A percentile compares a stretch with the other conserved stretches of the same genome.
Conservation (phyloP, 2,113 vertebrate species). For the Aythya baeri region DNA sequence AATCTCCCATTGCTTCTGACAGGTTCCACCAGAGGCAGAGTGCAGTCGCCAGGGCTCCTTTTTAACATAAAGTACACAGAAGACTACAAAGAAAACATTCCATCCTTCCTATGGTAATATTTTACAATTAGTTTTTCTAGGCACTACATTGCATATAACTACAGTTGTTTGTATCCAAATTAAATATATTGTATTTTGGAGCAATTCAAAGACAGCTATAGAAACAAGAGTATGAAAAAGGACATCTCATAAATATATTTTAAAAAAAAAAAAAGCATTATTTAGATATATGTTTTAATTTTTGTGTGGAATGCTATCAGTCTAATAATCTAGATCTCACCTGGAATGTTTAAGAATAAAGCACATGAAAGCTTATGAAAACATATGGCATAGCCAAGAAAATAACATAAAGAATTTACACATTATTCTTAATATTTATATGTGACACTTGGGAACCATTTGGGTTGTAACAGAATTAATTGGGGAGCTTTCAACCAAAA, state of each 20-base stretch:
- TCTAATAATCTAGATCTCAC: not conserved
- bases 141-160: not conserved
- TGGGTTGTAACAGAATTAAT: slow-evolving; percentile 47
- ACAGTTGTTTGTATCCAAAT: not conserved
- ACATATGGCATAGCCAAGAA: not conserved
- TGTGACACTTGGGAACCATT: slow-evolving; percentile 38
- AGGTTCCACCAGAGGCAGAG: not conserved
- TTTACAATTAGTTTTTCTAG: not conserved
- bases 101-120: not conserved
- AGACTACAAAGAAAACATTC: not conserved
- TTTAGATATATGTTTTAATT: not conserved
- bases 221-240: not conserved
- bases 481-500: slow-evolving; percentile 50
- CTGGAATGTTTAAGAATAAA: not conserved
- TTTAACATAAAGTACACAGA: not conserved
- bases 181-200: not conserved
- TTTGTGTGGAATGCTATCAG: not conserved
- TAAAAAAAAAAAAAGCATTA: not conserved
- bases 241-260: not conserved
- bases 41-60: not conserved
- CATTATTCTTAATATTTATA: slow-evolving; percentile 32
- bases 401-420: not conserved
- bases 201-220: not conserved
- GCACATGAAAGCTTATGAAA: not conserved
- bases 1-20: not conserved